Evolutionary conservation across 2,888 invertebrate species (phyloP).

Genomic region (Chesias legatella): DNA sequence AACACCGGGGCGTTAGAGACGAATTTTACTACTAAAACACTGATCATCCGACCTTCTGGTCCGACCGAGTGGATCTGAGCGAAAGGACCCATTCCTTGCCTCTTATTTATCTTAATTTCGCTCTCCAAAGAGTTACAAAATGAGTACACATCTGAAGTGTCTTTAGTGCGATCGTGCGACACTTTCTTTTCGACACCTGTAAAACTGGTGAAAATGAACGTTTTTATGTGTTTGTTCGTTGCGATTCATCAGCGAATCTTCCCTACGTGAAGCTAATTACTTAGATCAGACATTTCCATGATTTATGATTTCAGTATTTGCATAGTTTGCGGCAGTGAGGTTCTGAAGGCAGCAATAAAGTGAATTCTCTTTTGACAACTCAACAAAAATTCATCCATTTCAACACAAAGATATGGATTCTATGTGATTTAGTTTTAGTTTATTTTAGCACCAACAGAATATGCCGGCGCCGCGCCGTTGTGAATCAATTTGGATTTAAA

Average conservation of each 20-base stretch:
- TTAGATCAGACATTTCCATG: no score
- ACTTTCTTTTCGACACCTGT: slow-evolving; percentile 16
- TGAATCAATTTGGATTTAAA: slow-evolving; percentile 24
- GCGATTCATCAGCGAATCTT: not conserved
- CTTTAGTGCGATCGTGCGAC: slow-evolving; percentile 26
- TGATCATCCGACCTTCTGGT: slow-evolving; percentile 46
- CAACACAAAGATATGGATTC: no score
- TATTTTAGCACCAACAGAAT: no score
- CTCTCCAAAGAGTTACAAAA: slow-evolving; percentile 66
- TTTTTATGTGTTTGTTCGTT: slow-evolving; percentile 26
- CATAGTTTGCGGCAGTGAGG: no score
- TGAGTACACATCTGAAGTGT: slow-evolving; percentile 54
- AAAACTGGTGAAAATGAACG: slow-evolving; percentile 11
- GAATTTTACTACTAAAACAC: slow-evolving; percentile 36
- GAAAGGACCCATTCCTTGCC: slow-evolving; percentile 71
- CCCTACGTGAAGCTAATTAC: no score
- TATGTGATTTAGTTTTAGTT: no score
- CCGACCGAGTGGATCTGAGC: slow-evolving; percentile 42
- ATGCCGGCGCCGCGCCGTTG: no score
- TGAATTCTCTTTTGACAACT: no score
- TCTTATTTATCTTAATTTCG: slow-evolving; percentile 76
- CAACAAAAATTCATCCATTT: no score
- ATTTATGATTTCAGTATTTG: no score
- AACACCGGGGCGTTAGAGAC: slow-evolving; percentile 44
- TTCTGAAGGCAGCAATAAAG: no score